Base-by-base conservation (phyloP, 2,113 vertebrate species). In the Gymnogyps californianus region DNA sequence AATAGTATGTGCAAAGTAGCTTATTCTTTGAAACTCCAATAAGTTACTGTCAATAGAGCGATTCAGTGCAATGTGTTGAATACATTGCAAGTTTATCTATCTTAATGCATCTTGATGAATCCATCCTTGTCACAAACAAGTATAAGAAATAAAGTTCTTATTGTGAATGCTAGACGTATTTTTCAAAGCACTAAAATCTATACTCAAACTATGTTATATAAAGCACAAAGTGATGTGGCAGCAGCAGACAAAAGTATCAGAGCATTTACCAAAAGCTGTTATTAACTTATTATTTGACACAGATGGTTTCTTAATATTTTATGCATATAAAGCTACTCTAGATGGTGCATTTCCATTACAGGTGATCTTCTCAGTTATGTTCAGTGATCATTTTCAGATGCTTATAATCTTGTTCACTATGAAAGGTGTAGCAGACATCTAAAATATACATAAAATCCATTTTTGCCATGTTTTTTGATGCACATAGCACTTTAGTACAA, bases 391-490 rank as follows among this genome's bases (percentile, higher is more conserved):
- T 54, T 96, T 96, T 71, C 83, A 79, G 55, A 92, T 47, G 31
- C 13, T 84, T 67, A 79, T 58, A 64, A 70, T 57, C 62, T 77
- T 13, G 4, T 88, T 80, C 7, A 2, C 38, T 47, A 47, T 36
- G 55, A 90, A 82, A 93, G 26, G 51, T 89, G 76, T 7, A 31
- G 67, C 4, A 93, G 52, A 59, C 62, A 67, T 89, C 51, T 75
- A 71, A 91, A 95, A 79, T 69, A 92, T 47, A 86, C 81, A 87
- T 62, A 95, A 97, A 97, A 86, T 90, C 59, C 44, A 83, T 86
- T 96, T 84, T 94, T 75, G 65, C 34, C 72, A 61, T 38, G 24
- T 75, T 64, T 77, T 77, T 92, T 44, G 62, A 95, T 61, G 77
- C 36, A 59, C 51, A 25, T 28, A 40, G 44, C 10, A 44, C 16